phyloP scores from a whole-genome alignment of 2,888 invertebrate genomes.

The Keiferia lycopersicella region DNA sequence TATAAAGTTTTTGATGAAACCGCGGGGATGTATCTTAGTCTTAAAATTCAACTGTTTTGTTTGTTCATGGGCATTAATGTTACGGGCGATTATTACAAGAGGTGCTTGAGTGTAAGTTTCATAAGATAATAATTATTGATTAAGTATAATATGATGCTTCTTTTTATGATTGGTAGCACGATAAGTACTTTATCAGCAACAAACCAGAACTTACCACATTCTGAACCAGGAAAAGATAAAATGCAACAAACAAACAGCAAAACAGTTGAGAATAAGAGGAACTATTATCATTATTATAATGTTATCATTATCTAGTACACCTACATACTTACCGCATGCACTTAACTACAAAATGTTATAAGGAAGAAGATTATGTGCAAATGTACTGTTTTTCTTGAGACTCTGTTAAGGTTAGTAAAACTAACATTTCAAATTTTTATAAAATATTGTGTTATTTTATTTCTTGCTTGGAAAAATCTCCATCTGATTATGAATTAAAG shows the following conservation, averaged over 20 bases:
- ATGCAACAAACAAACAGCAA: not conserved
- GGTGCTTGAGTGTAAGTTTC: too few species aligned
- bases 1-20: too few species aligned
- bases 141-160: too few species aligned
- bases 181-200: too few species aligned
- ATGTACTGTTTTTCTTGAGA: not conserved
- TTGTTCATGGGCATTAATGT: too few species aligned
- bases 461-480: too few species aligned
- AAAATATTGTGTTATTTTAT: not conserved
- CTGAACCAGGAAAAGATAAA: not conserved
- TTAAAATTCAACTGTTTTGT: too few species aligned
- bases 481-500: too few species aligned
- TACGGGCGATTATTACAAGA: too few species aligned
- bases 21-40: too few species aligned
- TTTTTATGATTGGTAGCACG: too few species aligned
- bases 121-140: too few species aligned
- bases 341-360: not conserved
- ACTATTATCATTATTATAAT: not conserved
- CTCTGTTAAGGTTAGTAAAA: not conserved
- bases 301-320: not conserved
- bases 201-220: not conserved
- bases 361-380: not conserved
- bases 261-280: constrained; percentile 2
- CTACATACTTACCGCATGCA: not conserved
- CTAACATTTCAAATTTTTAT: not conserved